A percentile compares a stretch with the other conserved stretches of the same genome.
phyloP scores from a whole-genome alignment of 2,888 invertebrate species.

The Artemia sinica region DNA sequence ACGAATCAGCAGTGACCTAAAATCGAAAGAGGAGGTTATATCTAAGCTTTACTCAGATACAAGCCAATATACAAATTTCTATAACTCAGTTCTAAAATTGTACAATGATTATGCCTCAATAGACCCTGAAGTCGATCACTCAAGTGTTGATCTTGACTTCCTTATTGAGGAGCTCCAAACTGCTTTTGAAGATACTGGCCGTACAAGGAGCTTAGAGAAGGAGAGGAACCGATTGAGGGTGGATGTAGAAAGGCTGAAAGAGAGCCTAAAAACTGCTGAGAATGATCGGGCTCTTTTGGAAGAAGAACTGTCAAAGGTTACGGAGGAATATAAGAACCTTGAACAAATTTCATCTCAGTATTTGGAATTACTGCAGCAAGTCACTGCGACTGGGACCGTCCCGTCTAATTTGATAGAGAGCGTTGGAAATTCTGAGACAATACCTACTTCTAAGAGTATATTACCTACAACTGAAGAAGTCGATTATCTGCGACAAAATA shows the following conservation, averaged over 20 bases:
- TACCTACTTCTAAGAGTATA: no score
- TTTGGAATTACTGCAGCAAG: neutral
- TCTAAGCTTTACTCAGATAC: neutral
- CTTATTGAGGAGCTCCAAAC: neutral
- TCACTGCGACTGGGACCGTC: neutral
- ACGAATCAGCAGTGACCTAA: neutral
- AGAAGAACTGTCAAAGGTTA: neutral
- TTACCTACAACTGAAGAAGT: neutral
- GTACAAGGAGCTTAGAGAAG: neutral
- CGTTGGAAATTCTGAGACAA: no score
- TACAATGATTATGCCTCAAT: conserved; percentile 8
- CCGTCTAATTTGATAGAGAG: neutral
- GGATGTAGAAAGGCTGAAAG: neutral
- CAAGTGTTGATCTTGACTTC: neutral
- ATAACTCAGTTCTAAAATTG: neutral
- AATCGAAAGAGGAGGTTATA: neutral
- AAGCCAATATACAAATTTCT: neutral
- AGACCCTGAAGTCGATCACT: neutral
- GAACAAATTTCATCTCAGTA: neutral
- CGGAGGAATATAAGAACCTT: neutral
- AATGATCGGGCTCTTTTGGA: neutral
- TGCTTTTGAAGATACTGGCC: neutral
- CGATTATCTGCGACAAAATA: conserved; percentile 5
- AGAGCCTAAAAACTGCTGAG: neutral
- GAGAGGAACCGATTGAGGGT: neutral